Conservation (phyloP, 2,888 invertebrate species). For the Apodemia hepburni region DNA sequence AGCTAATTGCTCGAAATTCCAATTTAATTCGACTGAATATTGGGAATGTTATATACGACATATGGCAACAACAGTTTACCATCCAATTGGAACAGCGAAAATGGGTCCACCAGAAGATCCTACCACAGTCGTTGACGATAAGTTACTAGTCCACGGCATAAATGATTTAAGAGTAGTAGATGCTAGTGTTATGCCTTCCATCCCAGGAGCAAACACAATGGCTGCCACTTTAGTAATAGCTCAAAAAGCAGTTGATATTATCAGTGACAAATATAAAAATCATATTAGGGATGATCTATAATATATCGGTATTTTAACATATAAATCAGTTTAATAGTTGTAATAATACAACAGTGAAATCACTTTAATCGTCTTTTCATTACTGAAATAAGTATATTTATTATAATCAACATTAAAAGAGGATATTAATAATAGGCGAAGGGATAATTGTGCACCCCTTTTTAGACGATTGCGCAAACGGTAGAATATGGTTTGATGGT, state of each 20-base stretch:
- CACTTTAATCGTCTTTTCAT: no score
- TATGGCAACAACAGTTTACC: constrained; percentile 80
- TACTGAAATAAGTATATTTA: no score
- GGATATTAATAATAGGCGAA: no score
- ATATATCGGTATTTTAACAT: not conserved
- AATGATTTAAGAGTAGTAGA: constrained; percentile 74
- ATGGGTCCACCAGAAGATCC: constrained; percentile 79
- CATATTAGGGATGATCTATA: constrained; percentile 42
- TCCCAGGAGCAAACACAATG: constrained; percentile 80
- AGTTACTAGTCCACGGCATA: constrained; percentile 74
- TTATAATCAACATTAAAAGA: no score
- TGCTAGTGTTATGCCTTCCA: constrained; percentile 72
- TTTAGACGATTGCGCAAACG: no score
- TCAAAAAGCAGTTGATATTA: constrained; percentile 67
- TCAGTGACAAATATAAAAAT: constrained; percentile 43
- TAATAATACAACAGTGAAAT: no score
- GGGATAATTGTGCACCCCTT: no score
- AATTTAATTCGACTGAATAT: constrained; percentile 59
- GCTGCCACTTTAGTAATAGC: constrained; percentile 75
- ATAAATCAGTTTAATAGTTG: no score
- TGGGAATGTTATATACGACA: constrained; percentile 80
- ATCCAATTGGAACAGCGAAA: constrained; percentile 85
- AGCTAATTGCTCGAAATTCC: constrained; percentile 46
- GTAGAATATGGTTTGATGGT: no score
- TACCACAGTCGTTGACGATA: constrained; percentile 69